Base-by-base conservation (phyloP, 2,113 vertebrate genomes). In the Leptobrachium leishanense region DNA sequence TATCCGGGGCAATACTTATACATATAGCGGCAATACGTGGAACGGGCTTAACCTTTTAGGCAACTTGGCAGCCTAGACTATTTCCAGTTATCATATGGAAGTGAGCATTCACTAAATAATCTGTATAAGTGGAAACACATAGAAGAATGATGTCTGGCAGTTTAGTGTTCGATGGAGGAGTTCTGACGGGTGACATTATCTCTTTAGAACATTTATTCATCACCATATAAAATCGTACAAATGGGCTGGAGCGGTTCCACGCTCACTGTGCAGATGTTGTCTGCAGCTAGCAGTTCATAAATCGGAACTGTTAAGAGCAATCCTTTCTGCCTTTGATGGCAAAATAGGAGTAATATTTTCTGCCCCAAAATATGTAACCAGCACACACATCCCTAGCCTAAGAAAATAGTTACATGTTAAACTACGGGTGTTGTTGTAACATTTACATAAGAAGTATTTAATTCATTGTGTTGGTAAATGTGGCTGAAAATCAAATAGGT, bases 61-160 rank as follows among this genome's bases (percentile, higher is more conserved):
- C 66, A 59, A 66, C 68, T 79, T 79, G 69, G 77, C 77, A 72
- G 44, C 46, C 6, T 43, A 11, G 40, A 44, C 44, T 55, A 72
- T 79, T 79, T 79, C 69, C 77, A 72, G 53, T 79, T 69, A 79
- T 62, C 68, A 50, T 72, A 72, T 79, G 55, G 65, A 31, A 72
- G 77, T 40, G 66, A 66, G 40, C 43, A 72, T 73, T 39, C 77
- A 74, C 50, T 59, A 80, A 80, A 59, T 80, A 80, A 68, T 39
- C 40, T 74, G 15, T 68, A 80, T 73, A 80, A 80, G 63, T 74
- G 50, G 70, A 66, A 80, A 80, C 70, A 80, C 69, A 73, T n/a
- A 70, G 59, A 50, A 41, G 8, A 79, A 74, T 46, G 50, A 74
- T 59, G 70, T 80, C 71, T 73, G 70, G 77, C 70, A 57, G 62